Evolutionary conservation across 1,140 invertebrate genomes (phyloP).

Genomic region (Luehdorfia chinensis): DNA sequence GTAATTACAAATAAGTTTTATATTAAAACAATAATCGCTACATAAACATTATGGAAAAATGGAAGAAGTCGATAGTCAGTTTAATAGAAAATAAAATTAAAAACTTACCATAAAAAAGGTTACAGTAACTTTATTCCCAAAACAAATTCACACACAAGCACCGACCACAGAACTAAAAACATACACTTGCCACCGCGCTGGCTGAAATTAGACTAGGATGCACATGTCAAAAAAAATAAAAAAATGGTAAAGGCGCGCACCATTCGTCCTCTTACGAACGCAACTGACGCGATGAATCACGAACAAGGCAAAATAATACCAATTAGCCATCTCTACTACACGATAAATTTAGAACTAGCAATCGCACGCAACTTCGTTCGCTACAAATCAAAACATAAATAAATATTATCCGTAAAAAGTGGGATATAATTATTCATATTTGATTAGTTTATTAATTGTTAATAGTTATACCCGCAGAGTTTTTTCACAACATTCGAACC

Average conservation of each 20-base stretch:
- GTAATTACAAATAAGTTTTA: too few species aligned
- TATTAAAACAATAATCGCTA: too few species aligned
- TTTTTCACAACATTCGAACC: background rate
- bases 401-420: too few species aligned
- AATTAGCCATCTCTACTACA: conserved; percentile 47
- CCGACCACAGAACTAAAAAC: conserved; percentile 22
- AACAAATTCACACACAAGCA: conserved; percentile 12
- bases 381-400: background rate
- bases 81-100: too few species aligned
- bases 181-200: conserved; percentile 23
- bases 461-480: too few species aligned
- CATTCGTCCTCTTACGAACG: conserved; percentile 34
- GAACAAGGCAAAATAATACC: conserved; percentile 64
- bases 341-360: conserved; percentile 17
- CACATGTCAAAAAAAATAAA: conserved; percentile 31
- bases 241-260: conserved; percentile 30
- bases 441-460: too few species aligned
- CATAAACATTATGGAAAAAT: too few species aligned
- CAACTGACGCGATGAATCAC: conserved; percentile 61
- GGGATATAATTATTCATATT: too few species aligned
- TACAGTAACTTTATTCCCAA: too few species aligned
- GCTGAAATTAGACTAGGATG: conserved; percentile 24
- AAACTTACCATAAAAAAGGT: too few species aligned
- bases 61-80: too few species aligned
- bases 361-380: conserved; percentile 7